Conservation (phyloP, 2,797 vertebrate genomes). For the Halcyon leucocephala region DNA sequence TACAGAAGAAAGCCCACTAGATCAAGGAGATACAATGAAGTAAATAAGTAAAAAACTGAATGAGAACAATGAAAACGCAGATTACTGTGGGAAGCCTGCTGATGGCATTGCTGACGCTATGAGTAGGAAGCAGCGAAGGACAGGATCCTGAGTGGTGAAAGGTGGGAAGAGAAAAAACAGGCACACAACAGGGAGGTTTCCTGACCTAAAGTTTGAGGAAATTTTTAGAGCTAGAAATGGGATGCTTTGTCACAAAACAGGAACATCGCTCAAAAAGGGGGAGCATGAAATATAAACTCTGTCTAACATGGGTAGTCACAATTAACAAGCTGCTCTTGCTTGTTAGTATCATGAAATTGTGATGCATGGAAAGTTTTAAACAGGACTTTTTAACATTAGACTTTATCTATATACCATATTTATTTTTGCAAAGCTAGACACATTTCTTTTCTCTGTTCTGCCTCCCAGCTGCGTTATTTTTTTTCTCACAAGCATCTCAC, state of each 20-base stretch:
- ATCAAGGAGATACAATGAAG: neutral
- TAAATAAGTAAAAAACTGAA: neutral
- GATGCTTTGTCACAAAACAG: neutral
- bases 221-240: neutral
- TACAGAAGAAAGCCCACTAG: fast-evolving
- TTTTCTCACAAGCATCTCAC: neutral
- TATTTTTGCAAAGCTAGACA: neutral
- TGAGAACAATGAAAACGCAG: neutral
- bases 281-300: neutral
- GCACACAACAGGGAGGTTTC: neutral
- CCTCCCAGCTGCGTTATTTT: neutral
- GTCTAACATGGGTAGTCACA: neutral
- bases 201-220: neutral
- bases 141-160: neutral
- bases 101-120: neutral
- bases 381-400: neutral
- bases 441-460: neutral
- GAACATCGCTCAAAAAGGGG: fast-evolving
- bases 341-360: neutral
- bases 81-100: neutral
- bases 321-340: neutral
- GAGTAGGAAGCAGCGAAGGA: neutral
- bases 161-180: neutral
- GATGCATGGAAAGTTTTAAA: neutral
- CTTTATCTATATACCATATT: neutral